Base-by-base conservation (phyloP, 1,140 invertebrate genomes). In the Periplaneta americana region DNA sequence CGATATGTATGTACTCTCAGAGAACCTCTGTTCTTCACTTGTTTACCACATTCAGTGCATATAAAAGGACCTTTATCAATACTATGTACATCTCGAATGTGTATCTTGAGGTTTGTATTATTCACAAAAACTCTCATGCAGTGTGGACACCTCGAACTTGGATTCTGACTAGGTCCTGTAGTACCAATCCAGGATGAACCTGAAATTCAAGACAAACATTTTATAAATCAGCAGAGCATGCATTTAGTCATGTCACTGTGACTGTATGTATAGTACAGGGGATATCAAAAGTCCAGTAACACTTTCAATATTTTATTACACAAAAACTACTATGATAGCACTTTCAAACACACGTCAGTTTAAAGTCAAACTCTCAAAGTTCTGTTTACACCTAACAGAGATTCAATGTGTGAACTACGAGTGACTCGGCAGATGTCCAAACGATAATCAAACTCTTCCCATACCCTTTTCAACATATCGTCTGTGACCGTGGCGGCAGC, bases 61-160 rank as follows among this genome's bases (percentile, higher is more conserved):
- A 75, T 78, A 75, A 83, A 81, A 22, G 82, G 82, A 22, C 82
- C 80, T 31, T 34, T 48, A 48, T 83, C 82, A 34, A 34, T n/a
- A 34, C 82, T 74, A 57, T 83, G 82, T 8, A 57, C 82, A 39
- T 83, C 80, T 78, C 80, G 57, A 75, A 83, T 81, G 76, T 83
- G 82, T 15, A 81, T 78, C 22, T 77, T 81, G 32, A 80, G 78
- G 75, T 83, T 83, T 35, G 74, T 66, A 34, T 81, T 83, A 80
- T 80, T 74, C 22, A 34, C 79, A 35, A 80, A 80, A 18, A 77
- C 75, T 77, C 75, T 34, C 33, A 34, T 36, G 22, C 75, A 77
- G 33, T 34, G 22, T 36, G 75, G 75, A 13, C 75, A 77, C 9
- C 17, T 36, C 22, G 35, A n/a, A 33, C 8, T 28, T 22, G 22